Base-by-base conservation (phyloP, 64 coral and sea anemone species). In the Pocillopora damicornis region DNA sequence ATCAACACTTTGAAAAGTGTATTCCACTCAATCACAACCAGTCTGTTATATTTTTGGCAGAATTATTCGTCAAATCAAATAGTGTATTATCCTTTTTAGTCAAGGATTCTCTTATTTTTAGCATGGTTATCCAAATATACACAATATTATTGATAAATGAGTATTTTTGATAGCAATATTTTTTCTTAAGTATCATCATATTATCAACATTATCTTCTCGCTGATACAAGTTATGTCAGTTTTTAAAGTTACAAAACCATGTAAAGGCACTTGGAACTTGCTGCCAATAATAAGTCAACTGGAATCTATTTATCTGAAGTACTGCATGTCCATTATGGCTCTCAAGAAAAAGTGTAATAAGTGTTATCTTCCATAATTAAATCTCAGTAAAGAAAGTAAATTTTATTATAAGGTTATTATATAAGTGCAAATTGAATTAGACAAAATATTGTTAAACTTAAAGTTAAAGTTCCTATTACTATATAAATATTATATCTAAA, bases 81-180 rank as follows among this genome's bases (percentile, higher is more conserved):
- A 30, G 30, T 30, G 30, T 30, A 17, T 57, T 56, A 77, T 77
- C 75, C 57, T 58, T 18, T 18, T 77, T 37, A 38, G 75, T 57
- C 57, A 10, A 77, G 15, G 57, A 17, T 45, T 42, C 38, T 77
- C 60, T 60, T 79, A 60, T 79, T 60, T 11, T 60, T 58, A 23
- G 42, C 42, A 51, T 60, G 11, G 10, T 79, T n/a, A 60, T 79
- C 59, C 51, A 60, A 25, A 10, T 58, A 60, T 60, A 60, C 57
- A 26, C 26, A 77, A 20, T 17, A 56, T 77, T 22, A 22, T 34
- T 79, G 77, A 60, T 79, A 79, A 79, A 79, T 59, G 2, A 56
- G 56, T 79, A 79, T 79, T 79, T 79, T 79, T 79, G 77, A 79
- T 79, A 79, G n/a, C 42, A 79, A 23, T 79, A n/a, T 14, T 79